Evolutionary conservation across 2,888 invertebrate species (phyloP).

Genomic region (Eupithecia subfuscata): DNA sequence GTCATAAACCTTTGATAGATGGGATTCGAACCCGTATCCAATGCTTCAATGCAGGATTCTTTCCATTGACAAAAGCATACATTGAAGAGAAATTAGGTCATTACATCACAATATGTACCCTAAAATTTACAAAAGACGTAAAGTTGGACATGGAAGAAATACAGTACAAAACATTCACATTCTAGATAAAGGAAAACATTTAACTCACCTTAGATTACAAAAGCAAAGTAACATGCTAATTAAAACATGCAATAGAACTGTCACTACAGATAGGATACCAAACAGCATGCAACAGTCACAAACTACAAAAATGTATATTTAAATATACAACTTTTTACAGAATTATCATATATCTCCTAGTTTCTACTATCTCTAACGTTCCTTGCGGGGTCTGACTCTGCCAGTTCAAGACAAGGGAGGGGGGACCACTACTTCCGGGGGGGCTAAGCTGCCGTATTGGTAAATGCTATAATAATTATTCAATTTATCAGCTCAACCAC

Average conservation of each 20-base stretch:
- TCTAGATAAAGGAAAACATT: slow-evolving; percentile 5
- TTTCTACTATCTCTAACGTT: slow-evolving; percentile 42
- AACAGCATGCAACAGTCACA: slow-evolving; percentile 25
- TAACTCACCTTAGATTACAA: slow-evolving; percentile 23
- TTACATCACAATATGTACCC: not conserved
- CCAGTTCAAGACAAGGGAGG: slow-evolving; percentile 55
- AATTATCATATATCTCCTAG: slow-evolving; percentile 23
- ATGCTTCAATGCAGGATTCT: not conserved
- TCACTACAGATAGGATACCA: slow-evolving; percentile 16
- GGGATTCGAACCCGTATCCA: slow-evolving; percentile 5
- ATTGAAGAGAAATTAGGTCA: not conserved
- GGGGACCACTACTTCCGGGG: slow-evolving; percentile 61
- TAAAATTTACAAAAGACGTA: not conserved
- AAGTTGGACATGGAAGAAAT: not conserved
- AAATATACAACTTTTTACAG: slow-evolving; percentile 10
- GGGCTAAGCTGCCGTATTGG: slow-evolving; percentile 81
- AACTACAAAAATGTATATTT: slow-evolving; percentile 19
- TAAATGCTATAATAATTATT: slow-evolving; percentile 78
- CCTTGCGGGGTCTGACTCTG: slow-evolving; percentile 39
- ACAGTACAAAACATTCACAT: slow-evolving; percentile 15
- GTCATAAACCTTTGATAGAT: not conserved
- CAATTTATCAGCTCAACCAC: slow-evolving; percentile 66
- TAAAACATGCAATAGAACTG: slow-evolving; percentile 27
- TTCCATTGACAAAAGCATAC: not conserved
- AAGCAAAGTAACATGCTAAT: slow-evolving; percentile 6